Percentiles rank a stretch among this genome's conserved stretches.
Conservation (phyloP, 2,113 vertebrate species). For the Acinonyx jubatus region DNA sequence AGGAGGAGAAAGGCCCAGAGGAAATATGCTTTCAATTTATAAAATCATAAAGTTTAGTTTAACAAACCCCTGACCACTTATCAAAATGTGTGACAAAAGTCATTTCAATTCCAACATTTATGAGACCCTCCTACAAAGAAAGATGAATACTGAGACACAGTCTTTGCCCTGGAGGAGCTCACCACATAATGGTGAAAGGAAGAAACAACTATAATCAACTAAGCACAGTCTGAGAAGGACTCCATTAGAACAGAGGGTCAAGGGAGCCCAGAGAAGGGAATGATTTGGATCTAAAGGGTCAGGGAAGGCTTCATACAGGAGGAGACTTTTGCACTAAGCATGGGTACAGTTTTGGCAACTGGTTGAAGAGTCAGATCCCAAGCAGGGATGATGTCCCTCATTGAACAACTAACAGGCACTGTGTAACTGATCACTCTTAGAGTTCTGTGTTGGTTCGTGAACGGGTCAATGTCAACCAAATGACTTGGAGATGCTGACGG, state of each 20-base stretch:
- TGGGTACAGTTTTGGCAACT: not conserved
- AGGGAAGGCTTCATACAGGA: not conserved
- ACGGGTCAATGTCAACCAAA: not conserved
- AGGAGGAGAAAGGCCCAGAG: not conserved
- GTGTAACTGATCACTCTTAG: not conserved
- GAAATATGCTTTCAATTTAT: not conserved
- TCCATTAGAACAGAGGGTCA: not conserved
- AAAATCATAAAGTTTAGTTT: constrained; percentile 2
- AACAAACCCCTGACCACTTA: not conserved
- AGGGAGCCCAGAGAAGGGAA: not conserved
- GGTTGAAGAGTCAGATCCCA: not conserved
- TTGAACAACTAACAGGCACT: not conserved
- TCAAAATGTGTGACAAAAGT: not conserved
- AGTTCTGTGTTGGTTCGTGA: not conserved
- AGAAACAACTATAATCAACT: not conserved
- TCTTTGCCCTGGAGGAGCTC: not conserved
- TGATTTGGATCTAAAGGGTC: not conserved
- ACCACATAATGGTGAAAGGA: not conserved
- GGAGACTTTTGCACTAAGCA: not conserved
- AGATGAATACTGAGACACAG: not conserved
- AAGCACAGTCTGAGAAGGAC: not conserved
- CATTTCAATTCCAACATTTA: not conserved
- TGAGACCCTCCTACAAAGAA: not conserved
- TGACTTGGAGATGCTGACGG: not conserved
- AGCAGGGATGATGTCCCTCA: not conserved